A percentile compares a stretch with the other conserved stretches of the same genome.
phyloP scores from a whole-genome alignment of 2,797 vertebrate genomes.

The Karalla daura region DNA sequence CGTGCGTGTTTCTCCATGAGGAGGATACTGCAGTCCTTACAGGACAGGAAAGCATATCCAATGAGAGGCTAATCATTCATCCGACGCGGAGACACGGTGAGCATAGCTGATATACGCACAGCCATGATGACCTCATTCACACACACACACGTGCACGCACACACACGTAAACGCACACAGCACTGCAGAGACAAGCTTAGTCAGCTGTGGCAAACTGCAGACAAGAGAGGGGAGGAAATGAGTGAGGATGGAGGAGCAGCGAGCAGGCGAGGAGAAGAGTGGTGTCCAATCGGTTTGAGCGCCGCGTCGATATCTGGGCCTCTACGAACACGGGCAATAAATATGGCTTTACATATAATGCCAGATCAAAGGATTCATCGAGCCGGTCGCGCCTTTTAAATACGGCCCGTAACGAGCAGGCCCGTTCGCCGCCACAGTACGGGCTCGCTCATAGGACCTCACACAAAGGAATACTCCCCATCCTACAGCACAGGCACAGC shows the following conservation, averaged over 20 bases:
- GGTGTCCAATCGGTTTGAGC: conserved; percentile 14
- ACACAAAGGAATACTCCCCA: neutral
- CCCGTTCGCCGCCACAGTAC: neutral
- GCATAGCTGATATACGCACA: conserved; percentile 55
- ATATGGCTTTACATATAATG: neutral
- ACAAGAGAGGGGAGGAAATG: conserved; percentile 40
- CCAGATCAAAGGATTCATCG: neutral
- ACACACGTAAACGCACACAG: neutral
- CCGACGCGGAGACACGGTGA: conserved; percentile 63
- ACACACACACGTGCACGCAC: conserved; percentile 5
- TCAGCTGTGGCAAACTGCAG: conserved; percentile 65
- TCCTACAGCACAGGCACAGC: neutral
- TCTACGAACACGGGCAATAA: neutral
- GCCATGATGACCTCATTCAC: conserved; percentile 58
- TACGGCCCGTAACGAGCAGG: neutral
- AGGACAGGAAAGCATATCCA: conserved; percentile 55
- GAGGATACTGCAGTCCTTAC: conserved; percentile 41
- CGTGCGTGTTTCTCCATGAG: neutral
- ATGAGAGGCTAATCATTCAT: conserved; percentile 64
- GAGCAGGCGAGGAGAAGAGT: conserved; percentile 8
- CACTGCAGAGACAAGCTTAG: conserved; percentile 59
- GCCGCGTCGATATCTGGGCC: neutral
- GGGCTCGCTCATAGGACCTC: conserved; percentile 2
- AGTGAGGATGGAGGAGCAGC: conserved; percentile 36
- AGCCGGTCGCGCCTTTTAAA: neutral